These are phyloP conservation scores for Hippopotamus amphibius DNA, from an alignment of 2,113 vertebrate species.

Conservation along the genomic window DNA sequence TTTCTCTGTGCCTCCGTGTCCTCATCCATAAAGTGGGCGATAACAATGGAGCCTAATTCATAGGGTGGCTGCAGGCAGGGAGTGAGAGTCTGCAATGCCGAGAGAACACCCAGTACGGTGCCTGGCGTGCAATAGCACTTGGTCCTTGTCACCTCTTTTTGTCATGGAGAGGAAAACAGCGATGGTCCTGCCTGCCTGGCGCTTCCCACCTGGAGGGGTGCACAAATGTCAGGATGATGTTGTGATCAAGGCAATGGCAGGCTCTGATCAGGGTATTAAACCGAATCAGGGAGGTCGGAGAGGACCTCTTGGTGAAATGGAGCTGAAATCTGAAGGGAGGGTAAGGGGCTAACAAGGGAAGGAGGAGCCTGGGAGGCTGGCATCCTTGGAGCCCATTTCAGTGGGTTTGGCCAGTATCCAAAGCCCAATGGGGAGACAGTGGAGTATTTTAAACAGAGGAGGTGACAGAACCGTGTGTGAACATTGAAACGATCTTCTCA, in stretches of 20 bases:
- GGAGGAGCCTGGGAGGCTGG: background rate
- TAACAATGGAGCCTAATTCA: background rate
- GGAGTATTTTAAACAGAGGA: background rate
- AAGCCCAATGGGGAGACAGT: background rate
- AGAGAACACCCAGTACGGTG: fast-evolving
- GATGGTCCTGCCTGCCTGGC: background rate
- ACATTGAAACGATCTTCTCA: background rate
- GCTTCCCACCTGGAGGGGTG: background rate
- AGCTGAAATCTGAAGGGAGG: background rate
- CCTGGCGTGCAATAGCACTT: fast-evolving
- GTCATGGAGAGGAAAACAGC: background rate
- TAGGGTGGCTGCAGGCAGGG: too few species aligned
- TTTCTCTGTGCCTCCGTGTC: background rate
- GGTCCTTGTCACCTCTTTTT: fast-evolving
- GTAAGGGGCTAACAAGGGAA: background rate
- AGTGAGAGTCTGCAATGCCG: background rate
- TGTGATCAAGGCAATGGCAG: background rate
- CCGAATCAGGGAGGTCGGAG: background rate
- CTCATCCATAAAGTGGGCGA: background rate
- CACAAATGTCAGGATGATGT: fast-evolving
- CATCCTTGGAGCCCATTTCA: background rate
- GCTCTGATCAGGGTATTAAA: background rate
- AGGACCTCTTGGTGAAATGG: background rate
- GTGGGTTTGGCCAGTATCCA: background rate
- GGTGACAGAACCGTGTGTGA: fast-evolving